phyloP scores from a whole-genome alignment of 1,140 invertebrate genomes.

The Musca domestica region DNA sequence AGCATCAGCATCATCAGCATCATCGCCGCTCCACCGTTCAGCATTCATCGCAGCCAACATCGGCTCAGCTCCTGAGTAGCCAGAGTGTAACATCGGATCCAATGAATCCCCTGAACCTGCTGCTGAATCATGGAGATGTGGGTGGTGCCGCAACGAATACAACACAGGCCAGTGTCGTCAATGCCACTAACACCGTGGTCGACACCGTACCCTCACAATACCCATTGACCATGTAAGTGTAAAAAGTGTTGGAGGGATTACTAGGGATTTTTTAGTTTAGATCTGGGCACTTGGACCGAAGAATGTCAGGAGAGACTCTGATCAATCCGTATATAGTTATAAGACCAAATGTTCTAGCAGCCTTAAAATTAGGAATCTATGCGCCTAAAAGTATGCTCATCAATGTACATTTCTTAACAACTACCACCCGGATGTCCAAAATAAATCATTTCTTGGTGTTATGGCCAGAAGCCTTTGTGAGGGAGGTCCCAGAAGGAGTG shows the following conservation, averaged over 20 bases:
- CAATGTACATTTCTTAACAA: no score
- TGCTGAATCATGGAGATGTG: constrained; percentile 26
- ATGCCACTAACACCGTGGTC: constrained; percentile 25
- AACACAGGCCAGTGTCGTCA: constrained; percentile 23
- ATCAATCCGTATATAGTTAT: no score
- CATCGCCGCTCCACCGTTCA: background rate
- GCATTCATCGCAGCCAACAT: background rate
- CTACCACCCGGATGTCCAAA: no score
- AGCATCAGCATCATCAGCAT: constrained; percentile 27
- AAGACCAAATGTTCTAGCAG: no score
- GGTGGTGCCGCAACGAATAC: background rate
- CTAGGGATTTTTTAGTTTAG: background rate
- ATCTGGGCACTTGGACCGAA: background rate
- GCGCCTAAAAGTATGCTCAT: no score
- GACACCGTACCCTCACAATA: constrained; percentile 25
- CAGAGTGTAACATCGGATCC: constrained; percentile 25
- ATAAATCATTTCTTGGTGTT: no score
- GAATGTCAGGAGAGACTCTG: no score
- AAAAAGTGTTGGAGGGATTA: background rate
- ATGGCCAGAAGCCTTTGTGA: no score
- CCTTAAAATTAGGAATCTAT: no score
- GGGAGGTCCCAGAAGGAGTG: no score
- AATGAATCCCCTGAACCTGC: constrained; percentile 25
- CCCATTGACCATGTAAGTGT: constrained; percentile 27
- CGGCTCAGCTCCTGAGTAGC: constrained; percentile 17